phyloP scores from a whole-genome alignment of 2,797 vertebrate species.

The Cossypha heuglini region DNA sequence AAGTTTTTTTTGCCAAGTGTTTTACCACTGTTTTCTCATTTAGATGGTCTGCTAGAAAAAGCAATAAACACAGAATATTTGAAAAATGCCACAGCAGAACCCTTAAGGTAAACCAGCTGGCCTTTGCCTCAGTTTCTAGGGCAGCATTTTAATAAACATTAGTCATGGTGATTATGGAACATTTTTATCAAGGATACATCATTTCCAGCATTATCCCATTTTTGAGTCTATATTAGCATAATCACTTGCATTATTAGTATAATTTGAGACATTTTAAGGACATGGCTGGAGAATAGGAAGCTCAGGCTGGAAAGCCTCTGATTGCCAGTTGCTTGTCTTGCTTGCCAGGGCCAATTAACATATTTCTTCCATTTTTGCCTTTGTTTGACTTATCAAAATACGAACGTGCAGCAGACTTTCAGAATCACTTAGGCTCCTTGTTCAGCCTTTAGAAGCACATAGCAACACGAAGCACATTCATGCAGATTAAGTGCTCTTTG shows the following conservation, averaged over 20 bases:
- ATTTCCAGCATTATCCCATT: constrained; percentile 39
- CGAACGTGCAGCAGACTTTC: constrained; percentile 23
- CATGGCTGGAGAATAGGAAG: constrained; percentile 41
- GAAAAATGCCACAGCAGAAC: constrained; percentile 38
- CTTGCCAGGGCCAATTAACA: constrained; percentile 49
- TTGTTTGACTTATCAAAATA: constrained; percentile 60
- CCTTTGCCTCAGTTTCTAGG: constrained; percentile 54
- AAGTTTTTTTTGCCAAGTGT: constrained; percentile 25
- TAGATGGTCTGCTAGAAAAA: constrained; percentile 35
- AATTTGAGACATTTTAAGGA: constrained; percentile 54
- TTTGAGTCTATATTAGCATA: constrained; percentile 46
- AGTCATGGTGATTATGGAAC: constrained; percentile 53
- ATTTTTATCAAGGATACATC: constrained; percentile 62
- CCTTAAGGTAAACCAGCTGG: constrained; percentile 52
- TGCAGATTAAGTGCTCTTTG: constrained; percentile 61
- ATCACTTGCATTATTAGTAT: constrained; percentile 44
- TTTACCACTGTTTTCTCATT: constrained; percentile 30
- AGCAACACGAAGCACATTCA: constrained; percentile 51
- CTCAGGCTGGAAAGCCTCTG: neutral
- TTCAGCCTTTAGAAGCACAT: constrained; percentile 31
- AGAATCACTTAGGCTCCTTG: constrained; percentile 27
- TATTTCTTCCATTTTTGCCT: constrained; percentile 18
- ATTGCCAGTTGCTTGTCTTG: neutral
- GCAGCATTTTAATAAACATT: constrained; percentile 59
- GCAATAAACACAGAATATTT: constrained; percentile 44